These are phyloP conservation scores for Mesocricetus auratus DNA, from an alignment of 2,113 vertebrate species.

Conservation along the genomic window DNA sequence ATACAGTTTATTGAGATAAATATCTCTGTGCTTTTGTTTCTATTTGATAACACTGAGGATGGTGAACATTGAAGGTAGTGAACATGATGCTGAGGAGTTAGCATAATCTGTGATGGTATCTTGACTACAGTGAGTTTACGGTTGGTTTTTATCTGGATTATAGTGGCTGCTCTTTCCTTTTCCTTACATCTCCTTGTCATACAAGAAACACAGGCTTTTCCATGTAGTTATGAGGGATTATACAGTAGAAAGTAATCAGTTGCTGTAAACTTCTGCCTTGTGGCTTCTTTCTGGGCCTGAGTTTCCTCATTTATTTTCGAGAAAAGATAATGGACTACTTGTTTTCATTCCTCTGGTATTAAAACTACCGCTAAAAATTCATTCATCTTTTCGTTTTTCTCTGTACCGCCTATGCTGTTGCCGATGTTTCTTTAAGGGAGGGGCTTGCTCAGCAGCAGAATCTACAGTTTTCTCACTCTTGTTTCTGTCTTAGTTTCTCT, in stretches of 20 bases:
- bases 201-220: neutral
- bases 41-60: neutral
- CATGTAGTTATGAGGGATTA: neutral
- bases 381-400: neutral
- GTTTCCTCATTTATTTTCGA: neutral
- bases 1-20: neutral
- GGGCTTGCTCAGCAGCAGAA: neutral
- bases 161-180: neutral
- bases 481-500: neutral
- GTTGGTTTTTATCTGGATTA: neutral
- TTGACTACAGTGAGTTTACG: neutral
- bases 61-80: neutral
- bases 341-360: conserved; percentile 4
- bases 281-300: neutral
- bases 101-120: neutral
- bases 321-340: neutral
- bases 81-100: neutral
- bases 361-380: neutral
- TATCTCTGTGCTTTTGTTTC: neutral
- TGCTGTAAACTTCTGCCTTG: neutral
- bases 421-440: neutral
- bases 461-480: neutral
- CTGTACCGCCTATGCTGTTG: neutral
- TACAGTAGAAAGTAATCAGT: neutral
- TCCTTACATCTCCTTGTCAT: neutral